Conservation (phyloP, 2,113 vertebrate genomes). For the Climacteris rufus region DNA sequence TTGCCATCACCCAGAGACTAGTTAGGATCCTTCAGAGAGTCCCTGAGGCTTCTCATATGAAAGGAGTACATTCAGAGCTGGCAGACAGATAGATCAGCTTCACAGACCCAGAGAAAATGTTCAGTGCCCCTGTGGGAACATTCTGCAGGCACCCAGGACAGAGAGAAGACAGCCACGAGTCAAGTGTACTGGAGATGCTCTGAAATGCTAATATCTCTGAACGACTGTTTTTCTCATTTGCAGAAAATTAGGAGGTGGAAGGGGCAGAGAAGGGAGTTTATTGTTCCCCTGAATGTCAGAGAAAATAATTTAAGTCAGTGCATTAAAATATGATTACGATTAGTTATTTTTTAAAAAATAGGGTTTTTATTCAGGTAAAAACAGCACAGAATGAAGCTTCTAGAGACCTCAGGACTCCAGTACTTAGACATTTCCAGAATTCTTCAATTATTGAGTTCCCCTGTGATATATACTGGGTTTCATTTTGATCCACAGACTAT, state of each 20-base stretch:
- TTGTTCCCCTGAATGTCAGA: neutral
- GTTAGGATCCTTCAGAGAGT: neutral
- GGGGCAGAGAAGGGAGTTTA: neutral
- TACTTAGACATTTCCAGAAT: conserved; percentile 19
- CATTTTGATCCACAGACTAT: conserved; percentile 36
- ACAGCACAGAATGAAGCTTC: neutral
- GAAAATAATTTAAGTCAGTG: neutral
- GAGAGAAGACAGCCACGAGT: neutral
- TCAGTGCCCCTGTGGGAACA: neutral
- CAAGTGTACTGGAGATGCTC: neutral
- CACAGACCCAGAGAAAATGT: neutral
- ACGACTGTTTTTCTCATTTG: neutral
- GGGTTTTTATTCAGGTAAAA: neutral
- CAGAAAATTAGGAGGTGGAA: neutral
- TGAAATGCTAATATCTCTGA: neutral
- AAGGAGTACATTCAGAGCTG: neutral
- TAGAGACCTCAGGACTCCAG: neutral
- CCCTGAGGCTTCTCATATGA: neutral
- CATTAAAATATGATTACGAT: neutral
- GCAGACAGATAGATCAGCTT: neutral
- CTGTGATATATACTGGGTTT: conserved; percentile 35
- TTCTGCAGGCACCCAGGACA: neutral
- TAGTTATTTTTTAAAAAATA: neutral
- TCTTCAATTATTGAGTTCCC: conserved; percentile 47
- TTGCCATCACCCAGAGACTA: neutral